Evolutionary conservation across 2,797 vertebrate genomes (phyloP), one percentile per base, ranked within the genome.

Genomic region (Malacoctenus gilli): DNA sequence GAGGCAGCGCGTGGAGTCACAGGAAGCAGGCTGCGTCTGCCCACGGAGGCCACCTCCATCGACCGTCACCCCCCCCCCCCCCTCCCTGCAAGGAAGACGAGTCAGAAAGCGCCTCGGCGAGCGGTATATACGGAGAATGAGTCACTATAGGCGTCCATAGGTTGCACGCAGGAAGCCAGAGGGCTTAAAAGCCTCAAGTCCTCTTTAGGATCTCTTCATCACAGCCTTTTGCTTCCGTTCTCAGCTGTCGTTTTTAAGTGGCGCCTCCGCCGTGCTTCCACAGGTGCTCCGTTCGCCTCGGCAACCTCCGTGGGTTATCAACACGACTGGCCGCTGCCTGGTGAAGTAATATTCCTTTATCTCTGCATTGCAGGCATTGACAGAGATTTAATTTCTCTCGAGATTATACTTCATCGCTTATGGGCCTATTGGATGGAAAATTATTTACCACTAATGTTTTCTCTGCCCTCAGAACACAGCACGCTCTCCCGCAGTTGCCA

Each of bases 331-430:
- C 63, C 61, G 37, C 47, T 21, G 31, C 21, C 48, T 65, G 44
- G 1, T 32, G 14, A 54, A 59, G 22, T 61, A 60, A 74, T 68
- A 65, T 57, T 39, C 8, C 46, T 73, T 80, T 71, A 73, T 80
- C 71, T 74, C 72, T 44, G 48, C 47, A 51, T 53, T 68, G 62
- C 65, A 83, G 77, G 39, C 70, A 46, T 69, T 35, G 19, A 58
- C 58, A 52, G 44, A 76, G 57, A 55, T 80, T 78, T 72, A 55
- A 80, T 84, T 74, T 79, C 66, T 83, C 74, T 28, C 20, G 64
- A 67, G 77, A 77, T 72, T 56, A 42, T 5, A 1, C 51, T 48
- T 34, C 20, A 19, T 23, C 49, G 55, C 12, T 66, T 58, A 35
- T 36, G 40, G 65, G 56, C 73, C 58, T 53, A 43, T 63, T 75